phyloP scores from a whole-genome alignment of 2,888 invertebrate genomes.

The Acanthopleura granulata region DNA sequence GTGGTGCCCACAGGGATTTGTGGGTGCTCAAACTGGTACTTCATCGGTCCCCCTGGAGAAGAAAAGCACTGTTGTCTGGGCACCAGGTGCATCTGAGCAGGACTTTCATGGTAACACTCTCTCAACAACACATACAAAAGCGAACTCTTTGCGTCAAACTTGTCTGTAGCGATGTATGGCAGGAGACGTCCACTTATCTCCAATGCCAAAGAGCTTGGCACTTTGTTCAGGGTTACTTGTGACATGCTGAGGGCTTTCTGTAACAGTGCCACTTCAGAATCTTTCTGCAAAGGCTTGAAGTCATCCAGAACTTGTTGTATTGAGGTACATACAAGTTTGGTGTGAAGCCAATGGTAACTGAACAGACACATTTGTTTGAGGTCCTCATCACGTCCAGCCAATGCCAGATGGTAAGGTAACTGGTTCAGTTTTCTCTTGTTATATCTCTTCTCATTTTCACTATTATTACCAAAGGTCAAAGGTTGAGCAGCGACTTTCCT shows the following conservation, averaged over 20 bases:
- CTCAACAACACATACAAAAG: constrained; percentile 74
- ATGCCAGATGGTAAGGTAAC: constrained; percentile 55
- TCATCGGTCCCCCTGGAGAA: constrained; percentile 39
- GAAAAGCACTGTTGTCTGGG: constrained; percentile 42
- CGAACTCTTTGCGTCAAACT: constrained; percentile 72
- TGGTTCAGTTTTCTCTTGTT: constrained; percentile 62
- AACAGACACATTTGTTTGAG: constrained; percentile 92
- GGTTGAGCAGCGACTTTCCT: constrained; percentile 60
- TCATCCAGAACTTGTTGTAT: constrained; percentile 94
- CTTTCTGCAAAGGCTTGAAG: constrained; percentile 72
- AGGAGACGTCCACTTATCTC: constrained; percentile 92
- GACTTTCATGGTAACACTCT: constrained; percentile 89
- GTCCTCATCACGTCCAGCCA: constrained; percentile 78
- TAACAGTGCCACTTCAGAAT: constrained; percentile 88
- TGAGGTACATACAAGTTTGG: constrained; percentile 92
- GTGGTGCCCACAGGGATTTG: constrained; percentile 35
- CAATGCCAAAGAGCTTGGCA: constrained; percentile 93
- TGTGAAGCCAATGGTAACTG: constrained; percentile 96
- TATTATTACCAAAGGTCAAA: constrained; percentile 40
- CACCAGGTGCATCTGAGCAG: constrained; percentile 74
- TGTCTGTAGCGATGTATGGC: constrained; percentile 88
- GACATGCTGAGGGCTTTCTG: constrained; percentile 93
- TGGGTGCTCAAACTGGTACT: constrained; percentile 71
- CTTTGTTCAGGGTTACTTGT: constrained; percentile 88
- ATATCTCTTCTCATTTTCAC: constrained; percentile 35